These are phyloP conservation scores for Anastatus disparis DNA, from an alignment of 1,140 invertebrate genomes.

Conservation along the genomic window DNA sequence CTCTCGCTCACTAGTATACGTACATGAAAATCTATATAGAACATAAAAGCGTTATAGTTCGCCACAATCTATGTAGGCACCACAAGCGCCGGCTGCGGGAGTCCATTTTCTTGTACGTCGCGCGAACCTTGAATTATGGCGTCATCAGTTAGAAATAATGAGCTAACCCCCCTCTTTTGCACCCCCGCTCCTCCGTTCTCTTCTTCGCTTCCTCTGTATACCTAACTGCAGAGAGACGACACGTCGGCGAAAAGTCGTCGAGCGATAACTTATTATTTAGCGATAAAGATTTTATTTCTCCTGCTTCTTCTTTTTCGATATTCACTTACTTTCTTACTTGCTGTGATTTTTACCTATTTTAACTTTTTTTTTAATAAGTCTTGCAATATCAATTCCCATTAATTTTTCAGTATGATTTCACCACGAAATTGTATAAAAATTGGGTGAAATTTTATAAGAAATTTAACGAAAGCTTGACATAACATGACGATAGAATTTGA, in stretches of 20 bases:
- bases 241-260: slow-evolving; percentile 55
- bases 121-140: slow-evolving; percentile 58
- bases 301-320: not conserved
- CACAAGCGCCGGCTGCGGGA: slow-evolving; percentile 31
- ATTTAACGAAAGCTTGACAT: too few species aligned
- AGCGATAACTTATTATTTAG: slow-evolving; percentile 58
- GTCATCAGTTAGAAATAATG: slow-evolving; percentile 63
- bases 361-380: too few species aligned
- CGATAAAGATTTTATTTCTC: slow-evolving; percentile 53
- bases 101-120: slow-evolving; percentile 61
- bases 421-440: too few species aligned
- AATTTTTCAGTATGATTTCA: not conserved
- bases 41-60: too few species aligned
- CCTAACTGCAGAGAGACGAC: slow-evolving; percentile 43
- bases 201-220: too few species aligned
- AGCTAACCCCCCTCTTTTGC: slow-evolving; percentile 49
- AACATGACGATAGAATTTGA: not conserved
- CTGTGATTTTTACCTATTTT: not conserved
- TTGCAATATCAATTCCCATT: slow-evolving; percentile 9
- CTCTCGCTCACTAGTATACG: not conserved
- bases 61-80: too few species aligned
- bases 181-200: not conserved
- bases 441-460: too few species aligned
- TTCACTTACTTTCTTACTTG: not conserved
- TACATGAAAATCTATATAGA: not conserved